Conservation (phyloP, 2,113 vertebrate genomes). For the Grammomys surdaster region DNA sequence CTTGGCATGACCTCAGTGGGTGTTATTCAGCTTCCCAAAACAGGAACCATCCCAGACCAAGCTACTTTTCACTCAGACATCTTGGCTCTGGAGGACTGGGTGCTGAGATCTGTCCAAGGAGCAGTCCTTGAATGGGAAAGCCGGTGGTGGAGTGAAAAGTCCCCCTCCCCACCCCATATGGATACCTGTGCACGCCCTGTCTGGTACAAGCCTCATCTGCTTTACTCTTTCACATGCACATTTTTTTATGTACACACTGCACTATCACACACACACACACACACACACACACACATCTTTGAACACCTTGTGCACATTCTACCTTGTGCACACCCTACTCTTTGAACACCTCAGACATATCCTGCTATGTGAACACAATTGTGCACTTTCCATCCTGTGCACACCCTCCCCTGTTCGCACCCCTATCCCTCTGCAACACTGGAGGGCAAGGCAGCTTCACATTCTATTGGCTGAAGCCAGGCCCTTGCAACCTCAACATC, state of each 20-base stretch:
- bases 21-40: rapidly evolving
- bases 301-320: neutral
- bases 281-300: neutral
- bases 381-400: neutral
- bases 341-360: neutral
- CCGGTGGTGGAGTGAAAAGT: neutral
- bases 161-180: neutral
- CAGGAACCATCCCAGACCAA: rapidly evolving
- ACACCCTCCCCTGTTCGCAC: neutral
- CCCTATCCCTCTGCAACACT: neutral
- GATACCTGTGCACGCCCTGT: neutral
- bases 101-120: neutral
- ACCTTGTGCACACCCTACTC: neutral
- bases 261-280: neutral
- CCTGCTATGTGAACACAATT: neutral
- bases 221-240: neutral
- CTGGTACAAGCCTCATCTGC: neutral
- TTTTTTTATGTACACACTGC: neutral
- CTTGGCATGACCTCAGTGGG: rapidly evolving
- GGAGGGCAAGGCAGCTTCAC: neutral
- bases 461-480: neutral
- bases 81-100: rapidly evolving
- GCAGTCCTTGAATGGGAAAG: neutral
- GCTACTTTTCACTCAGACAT: rapidly evolving
- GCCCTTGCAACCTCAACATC: neutral